Base-by-base conservation (phyloP, 2,888 invertebrate species). In the Cremastinae sp. region DNA sequence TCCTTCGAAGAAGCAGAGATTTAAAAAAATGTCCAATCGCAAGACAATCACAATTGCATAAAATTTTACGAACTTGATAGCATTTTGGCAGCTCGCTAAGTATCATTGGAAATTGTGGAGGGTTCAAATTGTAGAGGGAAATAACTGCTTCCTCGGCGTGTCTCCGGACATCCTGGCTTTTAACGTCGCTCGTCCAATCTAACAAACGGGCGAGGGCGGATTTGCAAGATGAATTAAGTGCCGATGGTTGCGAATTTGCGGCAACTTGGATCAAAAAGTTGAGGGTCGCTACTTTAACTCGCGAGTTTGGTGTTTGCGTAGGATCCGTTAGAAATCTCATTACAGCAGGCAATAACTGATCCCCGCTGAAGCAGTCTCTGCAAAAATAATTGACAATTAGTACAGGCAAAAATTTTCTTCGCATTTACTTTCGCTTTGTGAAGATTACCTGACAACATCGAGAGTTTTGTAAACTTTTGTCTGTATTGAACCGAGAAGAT, bases 401-500 rank as follows among this genome's bases (percentile, higher is more conserved):
- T 47, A 73, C 47, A 5, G 14, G 0, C 10, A 18, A 20, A 53
- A 28, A 41, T 58, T 41, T 36, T 16, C 9, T 10, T 49, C 18
- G 1, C 16, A 18, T 18, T 49, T 49, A 18, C 9, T 9, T 9
- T 5, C 3, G 18, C 5, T 4, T 49, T 12, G 3, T 45, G 12
- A n/a, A 7, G 4, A 18, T 18, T 38, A 93, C 94, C 94, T 92
- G 79, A 96, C 94, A 5, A 96, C 93, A 80, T 96, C 95, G 71
- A 97, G 90, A 0, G 96, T 96, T 89, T 95, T 95, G 91, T 95
- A 94, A 51, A 98, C 95, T 91, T 98, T 98, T 73, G 94, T 94
- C 88, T 97, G 96, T 81, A 98, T 96, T 0, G 98, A 98, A 71
- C 95, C 96, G 7, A 99, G 91, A 78, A 98, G 92, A 88, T 99